phyloP scores from a whole-genome alignment of 2,797 vertebrate genomes.

The Pseudomugil gertrudae region DNA sequence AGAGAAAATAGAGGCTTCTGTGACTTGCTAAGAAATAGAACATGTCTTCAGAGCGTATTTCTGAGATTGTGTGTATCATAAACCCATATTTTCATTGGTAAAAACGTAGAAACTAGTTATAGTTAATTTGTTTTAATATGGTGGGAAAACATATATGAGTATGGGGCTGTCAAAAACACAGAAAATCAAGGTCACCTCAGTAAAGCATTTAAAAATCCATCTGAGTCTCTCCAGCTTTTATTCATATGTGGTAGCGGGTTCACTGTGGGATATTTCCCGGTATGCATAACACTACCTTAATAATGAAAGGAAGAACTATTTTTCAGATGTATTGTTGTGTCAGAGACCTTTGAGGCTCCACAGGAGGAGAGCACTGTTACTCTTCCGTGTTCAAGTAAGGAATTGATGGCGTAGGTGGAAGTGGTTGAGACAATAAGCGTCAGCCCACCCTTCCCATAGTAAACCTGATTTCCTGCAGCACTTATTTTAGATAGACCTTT shows the following conservation, averaged over 20 bases:
- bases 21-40: constrained; percentile 38
- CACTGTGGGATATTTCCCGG: constrained; percentile 63
- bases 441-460: constrained; percentile 75
- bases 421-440: constrained; percentile 75
- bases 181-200: constrained; percentile 64
- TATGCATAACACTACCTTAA: constrained; percentile 56
- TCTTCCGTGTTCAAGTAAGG: constrained; percentile 63
- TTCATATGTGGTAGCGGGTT: constrained; percentile 59
- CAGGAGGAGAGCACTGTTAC: constrained; percentile 65
- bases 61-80: constrained; percentile 20
- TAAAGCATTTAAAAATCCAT: constrained; percentile 65
- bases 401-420: constrained; percentile 76
- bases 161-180: constrained; percentile 46
- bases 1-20: constrained; percentile 45
- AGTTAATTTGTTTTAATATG: constrained; percentile 30
- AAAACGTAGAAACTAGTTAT: constrained; percentile 15
- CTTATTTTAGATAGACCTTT: constrained; percentile 52
- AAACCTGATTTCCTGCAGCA: constrained; percentile 71
- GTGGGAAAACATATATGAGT: constrained; percentile 29
- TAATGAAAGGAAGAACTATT: constrained; percentile 79
- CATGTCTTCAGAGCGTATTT: constrained; percentile 17
- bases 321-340: constrained; percentile 74
- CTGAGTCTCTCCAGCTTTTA: constrained; percentile 56
- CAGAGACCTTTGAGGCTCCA: constrained; percentile 74
- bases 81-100: constrained; percentile 23